These are phyloP conservation scores for Ormia ochracea DNA, from an alignment of 2,888 invertebrate genomes.

Conservation along the genomic window DNA sequence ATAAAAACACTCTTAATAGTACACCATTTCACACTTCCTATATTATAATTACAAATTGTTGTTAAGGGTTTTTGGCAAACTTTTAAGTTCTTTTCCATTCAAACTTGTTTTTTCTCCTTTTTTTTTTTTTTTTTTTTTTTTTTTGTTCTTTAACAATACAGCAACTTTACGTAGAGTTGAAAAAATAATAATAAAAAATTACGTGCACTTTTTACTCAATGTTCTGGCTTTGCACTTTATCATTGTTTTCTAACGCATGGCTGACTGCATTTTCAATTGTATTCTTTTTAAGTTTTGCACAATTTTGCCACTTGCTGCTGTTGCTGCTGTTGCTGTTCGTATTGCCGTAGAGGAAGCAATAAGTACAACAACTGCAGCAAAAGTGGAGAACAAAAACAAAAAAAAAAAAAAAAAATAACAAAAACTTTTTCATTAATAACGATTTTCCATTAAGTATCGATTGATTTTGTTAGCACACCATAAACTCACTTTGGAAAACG, in stretches of 20 bases:
- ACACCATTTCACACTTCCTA: constrained; percentile 66
- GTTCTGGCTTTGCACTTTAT: constrained; percentile 69
- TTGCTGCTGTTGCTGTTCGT: constrained; percentile 24
- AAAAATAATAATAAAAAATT: constrained; percentile 32
- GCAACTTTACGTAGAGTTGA: constrained; percentile 42
- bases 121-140: neutral
- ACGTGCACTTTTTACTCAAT: constrained; percentile 54
- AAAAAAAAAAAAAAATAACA: neutral
- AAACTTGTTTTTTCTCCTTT: neutral
- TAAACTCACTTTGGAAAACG: constrained; percentile 56
- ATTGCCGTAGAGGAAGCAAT: constrained; percentile 14
- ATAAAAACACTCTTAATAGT: constrained; percentile 26
- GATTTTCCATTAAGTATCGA: constrained; percentile 77
- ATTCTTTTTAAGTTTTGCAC: constrained; percentile 65
- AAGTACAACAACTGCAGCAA: constrained; percentile 23
- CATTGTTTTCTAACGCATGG: constrained; percentile 72
- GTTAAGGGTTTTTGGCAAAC: constrained; percentile 63
- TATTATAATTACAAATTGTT: constrained; percentile 73
- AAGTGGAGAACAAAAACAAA: neutral
- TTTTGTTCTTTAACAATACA: constrained; percentile 45
- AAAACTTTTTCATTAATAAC: constrained; percentile 77
- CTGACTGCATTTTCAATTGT: constrained; percentile 71
- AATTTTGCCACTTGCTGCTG: constrained; percentile 53
- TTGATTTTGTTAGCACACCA: constrained; percentile 73
- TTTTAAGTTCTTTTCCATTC: constrained; percentile 57